Evolutionary conservation across 2,888 invertebrate species (phyloP), one percentile per base, ranked within the genome.

Genomic region (Elysia crispata): DNA sequence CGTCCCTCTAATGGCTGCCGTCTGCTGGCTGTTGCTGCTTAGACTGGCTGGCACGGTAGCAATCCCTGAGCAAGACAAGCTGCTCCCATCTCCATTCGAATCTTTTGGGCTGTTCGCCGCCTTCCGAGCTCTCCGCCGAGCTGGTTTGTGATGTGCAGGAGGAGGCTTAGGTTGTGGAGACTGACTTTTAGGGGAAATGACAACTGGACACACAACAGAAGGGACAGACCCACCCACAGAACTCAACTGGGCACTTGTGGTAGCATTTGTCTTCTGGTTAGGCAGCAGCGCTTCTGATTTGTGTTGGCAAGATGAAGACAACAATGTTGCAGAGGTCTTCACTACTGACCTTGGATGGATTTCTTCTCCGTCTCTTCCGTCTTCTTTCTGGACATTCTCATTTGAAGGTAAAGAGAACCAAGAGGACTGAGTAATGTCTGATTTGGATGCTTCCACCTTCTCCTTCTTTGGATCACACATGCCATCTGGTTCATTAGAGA

Each of bases 141-240:
- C 41, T 6, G 78, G 78, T 13, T 62, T 54, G 20, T 78, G 78
- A 30, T 78, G 78, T 3, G 73, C 72, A 49, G 41, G 41, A 11
- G 41, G 41, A 60, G 60, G 60, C 15, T 60, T 20, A 5, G 5
- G 60, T 60, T 60, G 60, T 60, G 20, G 60, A 23, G 20, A 23
- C 23, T 60, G 60, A 6, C 23, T 20, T 3, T 3, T 6, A 60
- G 23, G n/a, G n/a, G 23, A 6, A 60, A 15, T 18, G 15, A 23
- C 60, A 3, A 23, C 60, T 60, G 60, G 60, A 60, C n/a, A 8
- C 60, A 23, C 60, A 18, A 11, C 41, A 41, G 41, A 41, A 41
- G 5, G 41, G 41, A 41, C 41, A 41, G 41, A 11, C 11, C 5
- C 41, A 41, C 41, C 41, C 3, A 41, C 41, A 41, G 41, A 6